These are phyloP conservation scores for Pseudomyrmex dendroicus DNA, from an alignment of 1,140 invertebrate species.

Conservation along the genomic window DNA sequence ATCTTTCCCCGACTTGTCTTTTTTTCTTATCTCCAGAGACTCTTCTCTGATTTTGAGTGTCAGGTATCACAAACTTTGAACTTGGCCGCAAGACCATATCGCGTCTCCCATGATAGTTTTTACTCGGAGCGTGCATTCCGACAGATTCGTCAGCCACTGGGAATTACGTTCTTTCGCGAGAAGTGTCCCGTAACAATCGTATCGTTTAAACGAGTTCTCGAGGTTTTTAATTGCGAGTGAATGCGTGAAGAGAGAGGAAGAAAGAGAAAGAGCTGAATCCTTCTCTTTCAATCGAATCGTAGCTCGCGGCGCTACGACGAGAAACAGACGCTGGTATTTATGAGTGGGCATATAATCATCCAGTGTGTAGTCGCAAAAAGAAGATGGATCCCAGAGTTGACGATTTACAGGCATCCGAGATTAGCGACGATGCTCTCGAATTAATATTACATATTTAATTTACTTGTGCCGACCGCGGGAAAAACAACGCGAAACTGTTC, in stretches of 20 bases:
- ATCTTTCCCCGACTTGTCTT: slow-evolving; percentile 1
- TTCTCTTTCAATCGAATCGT: slow-evolving; percentile 26
- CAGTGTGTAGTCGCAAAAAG: not conserved
- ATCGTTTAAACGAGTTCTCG: slow-evolving; percentile 32
- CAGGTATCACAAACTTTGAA: not conserved
- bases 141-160: not conserved
- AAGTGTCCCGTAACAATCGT: slow-evolving; percentile 46
- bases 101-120: not conserved
- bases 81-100: no score
- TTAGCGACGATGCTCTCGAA: not conserved
- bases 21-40: not conserved
- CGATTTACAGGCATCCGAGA: slow-evolving; percentile 25
- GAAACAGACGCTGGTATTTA: slow-evolving; percentile 44
- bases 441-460: no score
- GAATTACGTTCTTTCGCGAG: slow-evolving; percentile 19
- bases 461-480: no score
- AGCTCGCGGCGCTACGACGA: slow-evolving; percentile 36
- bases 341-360: slow-evolving; percentile 39
- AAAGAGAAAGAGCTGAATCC: not conserved
- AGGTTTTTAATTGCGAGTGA: slow-evolving; percentile 41
- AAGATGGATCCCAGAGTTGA: slow-evolving; percentile 13
- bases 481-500: not conserved
- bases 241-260: not conserved
- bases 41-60: slow-evolving; percentile 13
- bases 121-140: not conserved